Percentiles rank a stretch among this genome's conserved stretches.
These are phyloP conservation scores for Manacus vitellinus DNA, from an alignment of 2,113 vertebrate species.

Conservation along the genomic window DNA sequence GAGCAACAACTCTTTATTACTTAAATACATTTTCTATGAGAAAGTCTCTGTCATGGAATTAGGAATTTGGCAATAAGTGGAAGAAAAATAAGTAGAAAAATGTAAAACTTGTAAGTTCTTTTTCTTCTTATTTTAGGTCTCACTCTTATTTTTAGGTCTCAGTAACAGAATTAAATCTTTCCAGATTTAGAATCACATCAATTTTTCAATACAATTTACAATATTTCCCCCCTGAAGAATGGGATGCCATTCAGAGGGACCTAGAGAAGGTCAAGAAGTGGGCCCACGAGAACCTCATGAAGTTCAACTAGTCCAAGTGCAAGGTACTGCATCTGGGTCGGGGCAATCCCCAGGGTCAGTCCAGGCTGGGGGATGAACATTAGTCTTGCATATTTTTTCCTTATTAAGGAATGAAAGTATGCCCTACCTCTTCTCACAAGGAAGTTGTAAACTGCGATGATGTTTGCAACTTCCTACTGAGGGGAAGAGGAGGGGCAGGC, in stretches of 20 bases:
- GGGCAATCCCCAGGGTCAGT: no score
- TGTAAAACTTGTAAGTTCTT: background rate
- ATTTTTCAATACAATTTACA: background rate
- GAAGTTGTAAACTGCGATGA: background rate
- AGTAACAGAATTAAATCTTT: background rate
- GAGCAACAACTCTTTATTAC: background rate
- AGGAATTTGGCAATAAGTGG: background rate
- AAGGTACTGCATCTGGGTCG: fast-evolving
- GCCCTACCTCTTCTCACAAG: background rate
- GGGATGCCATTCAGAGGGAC: background rate
- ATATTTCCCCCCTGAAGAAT: background rate
- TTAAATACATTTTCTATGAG: background rate
- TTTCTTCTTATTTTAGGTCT: background rate
- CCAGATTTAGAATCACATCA: background rate
- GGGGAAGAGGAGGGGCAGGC: background rate
- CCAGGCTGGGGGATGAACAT: background rate
- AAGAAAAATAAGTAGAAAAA: background rate
- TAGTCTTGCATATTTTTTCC: no score
- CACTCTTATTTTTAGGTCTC: background rate
- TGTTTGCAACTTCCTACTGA: background rate
- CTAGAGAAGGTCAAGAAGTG: background rate
- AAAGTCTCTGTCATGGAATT: background rate
- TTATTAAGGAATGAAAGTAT: no score
- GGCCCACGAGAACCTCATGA: background rate
- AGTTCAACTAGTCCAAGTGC: no score